These are phyloP conservation scores for Helicoverpa zea DNA, from an alignment of 1,140 invertebrate species.

Conservation along the genomic window DNA sequence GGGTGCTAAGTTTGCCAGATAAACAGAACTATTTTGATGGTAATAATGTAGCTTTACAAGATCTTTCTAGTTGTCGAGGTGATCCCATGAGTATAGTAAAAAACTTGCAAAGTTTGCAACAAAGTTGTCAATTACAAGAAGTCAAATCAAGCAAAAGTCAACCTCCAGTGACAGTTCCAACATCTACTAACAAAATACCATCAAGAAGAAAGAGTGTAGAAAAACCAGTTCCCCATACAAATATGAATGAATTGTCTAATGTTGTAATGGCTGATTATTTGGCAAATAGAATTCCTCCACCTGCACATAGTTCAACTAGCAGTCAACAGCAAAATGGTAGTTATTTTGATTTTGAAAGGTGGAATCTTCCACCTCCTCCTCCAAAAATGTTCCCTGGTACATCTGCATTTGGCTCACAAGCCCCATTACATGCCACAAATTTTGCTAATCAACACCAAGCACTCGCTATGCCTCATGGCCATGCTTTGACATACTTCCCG, in stretches of 20 bases:
- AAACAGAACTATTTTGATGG: slow-evolving; percentile 82
- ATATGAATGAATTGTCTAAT: slow-evolving; percentile 86
- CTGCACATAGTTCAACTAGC: slow-evolving; percentile 89
- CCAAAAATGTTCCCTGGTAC: slow-evolving; percentile 89
- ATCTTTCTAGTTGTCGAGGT: slow-evolving; percentile 90
- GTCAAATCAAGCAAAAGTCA: slow-evolving; percentile 83
- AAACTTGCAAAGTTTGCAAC: slow-evolving; percentile 89
- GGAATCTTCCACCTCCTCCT: slow-evolving; percentile 90
- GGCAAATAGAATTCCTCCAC: slow-evolving; percentile 89
- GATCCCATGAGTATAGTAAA: slow-evolving; percentile 92
- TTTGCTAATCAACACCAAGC: slow-evolving; percentile 90
- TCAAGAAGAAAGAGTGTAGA: slow-evolving; percentile 87
- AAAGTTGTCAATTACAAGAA: slow-evolving; percentile 88
- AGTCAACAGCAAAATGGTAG: slow-evolving; percentile 90
- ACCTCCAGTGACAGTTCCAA: slow-evolving; percentile 61
- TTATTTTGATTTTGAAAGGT: slow-evolving; percentile 91
- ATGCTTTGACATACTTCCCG: slow-evolving; percentile 90
- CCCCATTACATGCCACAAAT: slow-evolving; percentile 87
- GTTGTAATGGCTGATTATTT: slow-evolving; percentile 88
- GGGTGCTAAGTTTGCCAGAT: slow-evolving; percentile 68
- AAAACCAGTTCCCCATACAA: slow-evolving; percentile 80
- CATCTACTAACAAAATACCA: slow-evolving; percentile 71
- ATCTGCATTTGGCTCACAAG: slow-evolving; percentile 87
- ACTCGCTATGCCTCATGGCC: slow-evolving; percentile 88
- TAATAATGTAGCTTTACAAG: slow-evolving; percentile 88